Base-by-base conservation (phyloP, 2,888 invertebrate genomes). In the Acanthosoma haemorrhoidale region DNA sequence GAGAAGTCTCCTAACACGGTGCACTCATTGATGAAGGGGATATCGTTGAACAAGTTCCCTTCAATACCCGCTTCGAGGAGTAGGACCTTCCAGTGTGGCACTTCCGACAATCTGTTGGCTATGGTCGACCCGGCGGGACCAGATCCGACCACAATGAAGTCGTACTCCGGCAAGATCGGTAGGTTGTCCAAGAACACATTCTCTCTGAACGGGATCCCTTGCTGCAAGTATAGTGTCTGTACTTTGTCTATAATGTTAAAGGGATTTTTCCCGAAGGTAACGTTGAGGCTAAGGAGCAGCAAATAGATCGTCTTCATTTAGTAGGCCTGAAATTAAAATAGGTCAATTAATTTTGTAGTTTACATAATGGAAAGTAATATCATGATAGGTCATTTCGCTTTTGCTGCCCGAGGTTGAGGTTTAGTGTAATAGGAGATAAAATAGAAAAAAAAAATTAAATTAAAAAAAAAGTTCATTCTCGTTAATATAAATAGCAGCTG, bases 21-120 rank as follows among this genome's bases (percentile, higher is more conserved):
- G 25, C 82, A 77, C 0, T 90, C 83, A 0, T 91, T 90, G 67
- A 90, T 83, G 64, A 91, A 81, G 0, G 90, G 92, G 32, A 92
- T 84, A 76, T 92, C 92, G 0, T 89, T 88, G 59, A 90, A 81
- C 76, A 89, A 87, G 38, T 86, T 90, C 80, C 91, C 91, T 74
- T 91, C 88, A 34, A 84, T 86, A 16, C 92, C 92, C 1, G 90
- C 91, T 82, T 92, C 92, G 74, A 92, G 77, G 0, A 92, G 81
- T 25, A 92, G 79, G 1, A 92, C 86, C n/a, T 83, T 85, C 84
- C 88, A 90, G 38, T 86, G 78, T 2, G 82, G 77, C 58, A 87
- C 83, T 82, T 92, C 92, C 36, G 88, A 86, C 13, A 92, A 80
- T 34, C 93, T 84, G 79, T 90, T 92, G 4, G 92, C 90, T 68